phyloP scores from a whole-genome alignment of 1,140 invertebrate genomes.

The Leptonema lineaticorne region DNA sequence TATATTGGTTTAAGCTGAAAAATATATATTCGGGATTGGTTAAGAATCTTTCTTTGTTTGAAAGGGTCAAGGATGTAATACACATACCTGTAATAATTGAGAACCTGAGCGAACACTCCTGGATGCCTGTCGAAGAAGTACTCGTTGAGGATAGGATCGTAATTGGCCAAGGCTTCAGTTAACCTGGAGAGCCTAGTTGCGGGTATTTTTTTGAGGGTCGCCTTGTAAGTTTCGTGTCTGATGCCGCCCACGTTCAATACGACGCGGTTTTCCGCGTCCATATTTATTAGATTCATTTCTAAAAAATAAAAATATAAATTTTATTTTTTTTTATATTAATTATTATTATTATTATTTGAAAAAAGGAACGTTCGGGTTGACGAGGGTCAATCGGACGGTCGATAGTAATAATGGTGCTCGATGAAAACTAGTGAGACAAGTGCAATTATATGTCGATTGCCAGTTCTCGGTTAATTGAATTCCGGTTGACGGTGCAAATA shows the following conservation, averaged over 20 bases:
- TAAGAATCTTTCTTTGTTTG: too few species aligned
- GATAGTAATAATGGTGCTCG: conserved; percentile 4
- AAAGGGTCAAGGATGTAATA: too few species aligned
- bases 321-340: too few species aligned
- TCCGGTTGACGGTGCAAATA: background rate
- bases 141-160: conserved; percentile 95
- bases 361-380: background rate
- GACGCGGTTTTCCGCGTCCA: conserved; percentile 95
- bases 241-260: conserved; percentile 98
- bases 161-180: conserved; percentile 89
- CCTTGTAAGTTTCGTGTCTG: conserved; percentile 94
- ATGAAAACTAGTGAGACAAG: background rate
- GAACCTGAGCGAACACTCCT: conserved; percentile 93
- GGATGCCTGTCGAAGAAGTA: conserved; percentile 99
- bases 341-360: too few species aligned
- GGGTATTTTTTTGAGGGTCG: conserved; percentile 90
- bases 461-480: conserved; percentile 3
- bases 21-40: too few species aligned
- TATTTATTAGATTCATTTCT: conserved; percentile 78
- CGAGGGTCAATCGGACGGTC: background rate
- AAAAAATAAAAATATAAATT: conserved; percentile 36
- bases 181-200: conserved; percentile 86
- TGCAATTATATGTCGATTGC: conserved; percentile 6
- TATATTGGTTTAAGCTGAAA: too few species aligned
- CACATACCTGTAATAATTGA: conserved; percentile 81